Conservation (phyloP, 2,113 vertebrate species). For the Ursus arctos region DNA sequence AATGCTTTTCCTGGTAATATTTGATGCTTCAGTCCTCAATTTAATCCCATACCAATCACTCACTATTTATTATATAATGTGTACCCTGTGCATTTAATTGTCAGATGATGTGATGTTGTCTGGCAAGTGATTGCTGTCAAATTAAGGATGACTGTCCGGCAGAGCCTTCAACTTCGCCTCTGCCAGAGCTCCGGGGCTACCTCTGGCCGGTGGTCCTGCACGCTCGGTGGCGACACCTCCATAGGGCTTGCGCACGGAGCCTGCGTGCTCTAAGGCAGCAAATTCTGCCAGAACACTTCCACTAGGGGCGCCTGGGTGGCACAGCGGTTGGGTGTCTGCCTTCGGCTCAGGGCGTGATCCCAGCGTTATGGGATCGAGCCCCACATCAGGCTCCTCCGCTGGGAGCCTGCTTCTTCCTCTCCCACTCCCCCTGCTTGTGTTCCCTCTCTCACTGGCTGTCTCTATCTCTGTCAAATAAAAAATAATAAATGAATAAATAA, state of each 20-base stretch:
- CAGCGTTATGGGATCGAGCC: too few species aligned
- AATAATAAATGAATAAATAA: too few species aligned
- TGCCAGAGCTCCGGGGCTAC: too few species aligned
- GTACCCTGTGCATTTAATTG: not conserved
- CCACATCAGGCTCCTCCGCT: too few species aligned
- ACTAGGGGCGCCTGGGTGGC: conserved; percentile 18
- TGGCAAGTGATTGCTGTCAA: not conserved
- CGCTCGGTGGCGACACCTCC: not conserved
- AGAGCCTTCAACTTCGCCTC: too few species aligned
- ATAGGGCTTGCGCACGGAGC: not conserved
- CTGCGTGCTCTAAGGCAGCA: not conserved
- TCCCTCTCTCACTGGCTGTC: too few species aligned
- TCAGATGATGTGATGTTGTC: not conserved
- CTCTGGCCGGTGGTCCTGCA: not conserved
- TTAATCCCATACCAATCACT: not conserved
- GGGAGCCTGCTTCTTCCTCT: too few species aligned
- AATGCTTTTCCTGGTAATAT: not conserved
- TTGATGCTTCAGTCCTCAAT: not conserved
- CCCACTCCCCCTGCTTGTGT: too few species aligned
- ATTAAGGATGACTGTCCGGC: too few species aligned
- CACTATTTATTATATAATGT: not conserved
- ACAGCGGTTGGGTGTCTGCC: too few species aligned
- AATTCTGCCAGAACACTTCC: conserved; percentile 83
- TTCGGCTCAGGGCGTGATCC: too few species aligned
- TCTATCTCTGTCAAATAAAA: too few species aligned